Evolutionary conservation across 1,140 invertebrate species (phyloP).

Genomic region (Portunus trituberculatus): DNA sequence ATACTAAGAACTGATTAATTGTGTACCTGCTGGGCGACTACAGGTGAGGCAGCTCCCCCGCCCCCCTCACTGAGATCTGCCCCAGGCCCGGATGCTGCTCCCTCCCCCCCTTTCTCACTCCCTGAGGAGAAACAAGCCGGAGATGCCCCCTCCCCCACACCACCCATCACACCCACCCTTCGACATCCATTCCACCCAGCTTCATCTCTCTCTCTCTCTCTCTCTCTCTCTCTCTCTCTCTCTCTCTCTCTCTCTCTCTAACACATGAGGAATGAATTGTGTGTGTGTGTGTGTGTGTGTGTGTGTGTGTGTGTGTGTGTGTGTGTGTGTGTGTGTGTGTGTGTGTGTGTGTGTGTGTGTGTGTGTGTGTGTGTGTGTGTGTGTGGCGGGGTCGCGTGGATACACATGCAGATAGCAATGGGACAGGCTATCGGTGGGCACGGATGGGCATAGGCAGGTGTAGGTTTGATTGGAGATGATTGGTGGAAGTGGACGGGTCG

Average conservation of each 20-base stretch:
- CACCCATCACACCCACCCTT: background rate
- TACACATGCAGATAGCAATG: background rate
- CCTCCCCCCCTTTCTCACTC: constrained; percentile 36
- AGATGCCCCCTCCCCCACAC: constrained; percentile 36
- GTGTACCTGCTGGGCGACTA: constrained; percentile 11
- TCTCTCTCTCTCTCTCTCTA: background rate
- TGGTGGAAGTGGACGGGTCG: background rate
- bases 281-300: background rate
- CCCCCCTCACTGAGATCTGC: constrained; percentile 41
- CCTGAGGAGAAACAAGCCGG: constrained; percentile 44
- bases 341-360: background rate
- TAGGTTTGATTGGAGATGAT: background rate
- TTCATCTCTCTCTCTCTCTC: constrained; percentile 39
- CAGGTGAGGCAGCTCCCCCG: constrained; percentile 39
- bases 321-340: constrained; percentile 26
- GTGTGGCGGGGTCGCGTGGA: background rate
- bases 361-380: background rate
- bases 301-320: constrained; percentile 26
- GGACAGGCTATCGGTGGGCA: background rate
- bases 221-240: constrained; percentile 41
- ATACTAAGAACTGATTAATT: constrained; percentile 47
- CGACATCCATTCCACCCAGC: background rate
- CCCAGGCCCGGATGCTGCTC: constrained; percentile 68
- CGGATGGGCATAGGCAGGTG: background rate
- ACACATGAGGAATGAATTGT: background rate